A percentile compares a stretch with the other conserved stretches of the same genome.
Conservation (phyloP, 2,888 invertebrate genomes). For the Nemapogon koenigi region DNA sequence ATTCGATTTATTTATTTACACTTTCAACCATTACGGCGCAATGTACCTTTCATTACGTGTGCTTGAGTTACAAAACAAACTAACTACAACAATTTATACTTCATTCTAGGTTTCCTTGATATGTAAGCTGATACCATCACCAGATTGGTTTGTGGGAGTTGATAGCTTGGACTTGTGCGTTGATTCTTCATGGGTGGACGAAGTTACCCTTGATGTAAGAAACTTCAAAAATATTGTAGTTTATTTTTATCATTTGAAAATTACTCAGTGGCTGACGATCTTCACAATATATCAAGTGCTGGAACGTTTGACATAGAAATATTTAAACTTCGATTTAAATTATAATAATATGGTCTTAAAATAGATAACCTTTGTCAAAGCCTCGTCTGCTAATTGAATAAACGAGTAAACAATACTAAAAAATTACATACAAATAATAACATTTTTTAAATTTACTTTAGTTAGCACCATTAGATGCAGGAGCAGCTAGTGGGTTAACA, state of each 20-base stretch:
- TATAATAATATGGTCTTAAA: background rate
- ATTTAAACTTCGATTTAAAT: background rate
- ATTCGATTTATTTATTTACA: no score
- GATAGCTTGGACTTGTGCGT: slow-evolving; percentile 66
- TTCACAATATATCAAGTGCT: no score
- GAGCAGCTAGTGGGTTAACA: slow-evolving; percentile 91
- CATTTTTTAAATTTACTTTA: slow-evolving; percentile 29
- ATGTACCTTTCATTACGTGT: no score
- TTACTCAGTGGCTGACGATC: no score
- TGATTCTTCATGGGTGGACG: slow-evolving; percentile 63
- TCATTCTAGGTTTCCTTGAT: slow-evolving; percentile 67
- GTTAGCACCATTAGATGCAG: slow-evolving; percentile 88
- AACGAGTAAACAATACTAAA: no score
- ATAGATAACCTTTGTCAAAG: no score
- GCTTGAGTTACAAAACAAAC: no score
- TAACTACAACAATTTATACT: no score
- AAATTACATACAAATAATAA: slow-evolving; percentile 7
- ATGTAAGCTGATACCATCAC: slow-evolving; percentile 67
- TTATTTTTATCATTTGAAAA: slow-evolving; percentile 3
- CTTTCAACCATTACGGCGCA: no score
- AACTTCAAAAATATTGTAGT: background rate
- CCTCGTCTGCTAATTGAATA: no score
- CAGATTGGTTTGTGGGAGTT: slow-evolving; percentile 72
- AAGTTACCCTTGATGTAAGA: slow-evolving; percentile 58
- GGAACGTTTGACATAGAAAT: no score